Percentiles rank a stretch among this genome's conserved stretches.
These are phyloP conservation scores for Cyanistes caeruleus DNA, from an alignment of 2,113 vertebrate species.

Conservation along the genomic window DNA sequence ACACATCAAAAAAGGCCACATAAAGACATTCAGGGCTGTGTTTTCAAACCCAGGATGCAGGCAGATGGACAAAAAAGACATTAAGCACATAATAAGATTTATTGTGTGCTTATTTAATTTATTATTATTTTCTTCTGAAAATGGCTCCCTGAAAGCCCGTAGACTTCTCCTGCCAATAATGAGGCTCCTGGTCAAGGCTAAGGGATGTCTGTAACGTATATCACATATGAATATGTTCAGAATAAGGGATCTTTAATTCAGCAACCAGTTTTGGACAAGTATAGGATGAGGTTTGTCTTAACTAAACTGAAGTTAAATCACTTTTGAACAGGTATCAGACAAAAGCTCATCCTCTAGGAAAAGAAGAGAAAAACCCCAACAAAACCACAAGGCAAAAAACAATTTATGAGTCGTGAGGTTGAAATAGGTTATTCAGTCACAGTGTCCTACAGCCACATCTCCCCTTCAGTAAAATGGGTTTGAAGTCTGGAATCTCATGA, in stretches of 20 bases:
- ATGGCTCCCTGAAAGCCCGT: conserved; percentile 1
- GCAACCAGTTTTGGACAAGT: background rate
- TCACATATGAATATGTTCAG: background rate
- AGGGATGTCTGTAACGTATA: background rate
- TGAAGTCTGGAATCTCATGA: background rate
- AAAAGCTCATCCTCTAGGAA: background rate
- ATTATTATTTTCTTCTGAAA: too few species aligned
- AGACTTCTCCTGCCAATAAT: conserved; percentile 35
- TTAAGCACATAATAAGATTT: conserved; percentile 28
- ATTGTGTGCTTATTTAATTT: too few species aligned
- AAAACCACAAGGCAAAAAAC: background rate
- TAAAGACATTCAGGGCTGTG: conserved; percentile 36
- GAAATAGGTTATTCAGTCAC: background rate
- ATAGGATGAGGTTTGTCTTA: background rate
- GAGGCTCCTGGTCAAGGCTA: background rate
- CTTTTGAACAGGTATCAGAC: background rate
- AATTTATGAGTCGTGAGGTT: background rate
- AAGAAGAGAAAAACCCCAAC: background rate
- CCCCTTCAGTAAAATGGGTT: background rate
- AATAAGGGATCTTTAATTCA: conserved; percentile 11
- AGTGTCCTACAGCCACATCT: background rate
- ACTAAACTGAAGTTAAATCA: conserved; percentile 1
- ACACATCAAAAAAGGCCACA: conserved; percentile 52
- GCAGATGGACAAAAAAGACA: conserved; percentile 9
- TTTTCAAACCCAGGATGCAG: conserved; percentile 7